A percentile compares a stretch with the other conserved stretches of the same genome.
phyloP scores from a whole-genome alignment of 2,113 vertebrate genomes.

The Grantiella picta region DNA sequence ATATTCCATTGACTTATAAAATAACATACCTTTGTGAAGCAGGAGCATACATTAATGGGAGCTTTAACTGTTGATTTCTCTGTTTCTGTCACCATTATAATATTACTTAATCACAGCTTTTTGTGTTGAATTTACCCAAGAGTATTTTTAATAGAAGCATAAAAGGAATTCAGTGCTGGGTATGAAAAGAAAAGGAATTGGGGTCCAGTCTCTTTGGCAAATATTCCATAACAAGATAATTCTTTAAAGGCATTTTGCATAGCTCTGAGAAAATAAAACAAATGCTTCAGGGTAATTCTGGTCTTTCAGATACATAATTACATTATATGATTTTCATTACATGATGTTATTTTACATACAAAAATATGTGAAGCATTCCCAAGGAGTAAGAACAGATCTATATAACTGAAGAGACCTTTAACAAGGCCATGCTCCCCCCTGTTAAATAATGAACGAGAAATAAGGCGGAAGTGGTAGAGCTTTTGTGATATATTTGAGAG shows the following conservation, averaged over 20 bases:
- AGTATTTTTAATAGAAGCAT: slow-evolving; percentile 36
- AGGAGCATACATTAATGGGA: slow-evolving; percentile 1
- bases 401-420: background rate
- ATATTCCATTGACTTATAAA: background rate
- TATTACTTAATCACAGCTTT: slow-evolving; percentile 52
- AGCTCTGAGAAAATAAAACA: slow-evolving; percentile 31
- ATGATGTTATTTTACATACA: background rate
- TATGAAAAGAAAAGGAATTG: slow-evolving; percentile 24
- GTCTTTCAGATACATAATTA: background rate
- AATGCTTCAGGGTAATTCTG: slow-evolving; percentile 10
- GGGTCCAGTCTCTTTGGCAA: slow-evolving; percentile 44
- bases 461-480: background rate
- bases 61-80: slow-evolving; percentile 37
- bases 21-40: slow-evolving; percentile 15
- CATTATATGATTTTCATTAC: background rate
- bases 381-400: background rate
- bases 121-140: slow-evolving; percentile 54
- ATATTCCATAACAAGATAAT: slow-evolving; percentile 36
- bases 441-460: background rate
- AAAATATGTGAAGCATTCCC: background rate
- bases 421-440: background rate
- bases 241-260: slow-evolving; percentile 30
- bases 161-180: background rate
- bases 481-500: background rate
- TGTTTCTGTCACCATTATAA: slow-evolving; percentile 42